Base-by-base conservation (phyloP, 2,888 invertebrate species). In the Drosophila subquinaria region DNA sequence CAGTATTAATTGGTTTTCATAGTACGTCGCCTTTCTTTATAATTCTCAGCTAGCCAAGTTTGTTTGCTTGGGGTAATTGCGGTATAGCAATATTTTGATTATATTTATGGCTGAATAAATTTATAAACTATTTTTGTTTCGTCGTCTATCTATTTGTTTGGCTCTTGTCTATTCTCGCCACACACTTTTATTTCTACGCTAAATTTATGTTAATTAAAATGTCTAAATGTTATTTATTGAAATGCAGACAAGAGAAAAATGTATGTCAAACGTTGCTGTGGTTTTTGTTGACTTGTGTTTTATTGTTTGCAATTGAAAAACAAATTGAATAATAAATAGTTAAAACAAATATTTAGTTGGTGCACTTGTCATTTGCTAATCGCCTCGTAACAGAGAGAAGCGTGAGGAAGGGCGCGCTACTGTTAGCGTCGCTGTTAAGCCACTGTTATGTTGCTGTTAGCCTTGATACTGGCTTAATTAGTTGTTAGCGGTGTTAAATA, bases 151-250 rank as follows among this genome's bases (percentile, higher is more conserved):
- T 63, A 59, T 75, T 69, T 52, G 56, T 63, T 64, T 68, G 57
- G 27, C 40, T 60, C 15, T 52, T 52, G 40, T 30, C 57, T 38
- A 43, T 48, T 67, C 50, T 59, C 42, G 53, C 13, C 38, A 50
- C 62, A 47, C 68, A 51, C 60, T 56, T 68, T 68, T 68, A 75
- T 69, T 78, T 74, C 61, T 47, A 82, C 81, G 88, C 87, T 72
- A 76, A 81, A 86, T 88, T 88, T 76, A 73, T 86, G 76, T 86
- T 88, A 86, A 86, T 86, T 86, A 88, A 83, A 81, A 79, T 77
- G 79, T 78, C 74, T 71, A 71, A 79, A 79, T 74, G 71, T 63
- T 75, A 79, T 83, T 73, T 65, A 75, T 70, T 57, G 57, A 71
- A 79, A 74, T 50, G 45, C 60, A 55, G 67, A 63, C 5, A 55